A percentile compares a stretch with the other conserved stretches of the same genome.
Evolutionary conservation across 2,113 vertebrate species (phyloP).

Genomic region (Fregetta grallaria): DNA sequence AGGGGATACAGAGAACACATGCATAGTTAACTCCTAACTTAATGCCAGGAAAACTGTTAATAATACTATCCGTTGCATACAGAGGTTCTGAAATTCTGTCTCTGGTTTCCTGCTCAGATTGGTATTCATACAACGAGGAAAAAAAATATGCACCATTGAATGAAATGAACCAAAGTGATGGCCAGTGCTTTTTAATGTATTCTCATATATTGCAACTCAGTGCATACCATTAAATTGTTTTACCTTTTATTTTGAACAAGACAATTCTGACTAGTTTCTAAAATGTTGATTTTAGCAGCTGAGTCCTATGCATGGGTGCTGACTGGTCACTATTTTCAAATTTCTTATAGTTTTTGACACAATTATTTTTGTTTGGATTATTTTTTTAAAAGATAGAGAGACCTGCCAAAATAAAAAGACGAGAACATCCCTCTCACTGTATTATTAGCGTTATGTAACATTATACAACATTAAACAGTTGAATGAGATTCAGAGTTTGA

Average conservation of each 20-base stretch:
- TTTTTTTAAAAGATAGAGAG: neutral
- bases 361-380: neutral
- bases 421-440: neutral
- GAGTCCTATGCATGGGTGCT: neutral
- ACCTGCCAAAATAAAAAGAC: neutral
- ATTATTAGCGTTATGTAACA: neutral
- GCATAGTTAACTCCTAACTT: neutral
- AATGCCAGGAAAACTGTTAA: neutral
- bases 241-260: neutral
- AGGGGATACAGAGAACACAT: neutral
- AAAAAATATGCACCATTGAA: neutral
- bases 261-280: neutral
- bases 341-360: neutral
- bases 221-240: neutral
- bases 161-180: neutral
- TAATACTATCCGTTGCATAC: neutral
- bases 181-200: neutral
- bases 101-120: neutral
- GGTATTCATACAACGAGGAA: neutral
- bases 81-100: neutral
- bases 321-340: neutral
- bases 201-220: neutral
- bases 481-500: neutral
- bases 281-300: neutral
- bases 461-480: neutral